Percentiles rank a stretch among this genome's conserved stretches.
These are phyloP conservation scores for Danio jaintianensis DNA, from an alignment of 2,797 vertebrate genomes.

Conservation along the genomic window DNA sequence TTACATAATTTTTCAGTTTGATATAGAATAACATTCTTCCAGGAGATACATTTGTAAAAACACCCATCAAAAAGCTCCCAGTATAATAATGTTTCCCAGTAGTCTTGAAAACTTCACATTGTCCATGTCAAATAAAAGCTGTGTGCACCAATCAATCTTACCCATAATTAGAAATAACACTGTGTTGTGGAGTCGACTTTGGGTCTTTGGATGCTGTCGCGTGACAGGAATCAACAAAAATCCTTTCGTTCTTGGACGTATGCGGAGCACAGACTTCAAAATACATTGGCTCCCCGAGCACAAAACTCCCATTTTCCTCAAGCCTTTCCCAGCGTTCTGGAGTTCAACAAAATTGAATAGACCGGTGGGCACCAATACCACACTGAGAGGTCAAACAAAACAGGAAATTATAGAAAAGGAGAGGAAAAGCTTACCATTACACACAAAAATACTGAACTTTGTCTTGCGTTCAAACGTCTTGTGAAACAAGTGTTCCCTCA, in stretches of 20 bases:
- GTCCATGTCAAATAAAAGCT: not conserved
- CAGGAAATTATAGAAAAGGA: not conserved
- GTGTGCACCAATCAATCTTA: conserved; percentile 30
- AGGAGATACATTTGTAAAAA: too few species aligned
- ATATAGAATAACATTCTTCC: too few species aligned
- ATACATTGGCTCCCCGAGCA: conserved; percentile 68
- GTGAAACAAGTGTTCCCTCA: conserved; percentile 59
- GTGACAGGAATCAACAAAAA: conserved; percentile 72
- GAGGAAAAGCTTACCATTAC: conserved; percentile 66
- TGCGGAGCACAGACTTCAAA: conserved; percentile 62
- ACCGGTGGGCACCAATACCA: not conserved
- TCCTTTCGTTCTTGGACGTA: conserved; percentile 60
- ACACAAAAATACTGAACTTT: conserved; percentile 68
- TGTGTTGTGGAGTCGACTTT: conserved; percentile 56
- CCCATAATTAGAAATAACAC: conserved; percentile 73
- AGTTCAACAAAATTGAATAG: conserved; percentile 17
- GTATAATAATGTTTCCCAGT: too few species aligned
- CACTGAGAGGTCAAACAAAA: conserved; percentile 1
- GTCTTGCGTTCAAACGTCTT: conserved; percentile 65
- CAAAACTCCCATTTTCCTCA: conserved; percentile 52
- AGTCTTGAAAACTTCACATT: too few species aligned
- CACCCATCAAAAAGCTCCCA: too few species aligned
- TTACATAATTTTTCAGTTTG: too few species aligned
- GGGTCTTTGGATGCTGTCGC: conserved; percentile 64
- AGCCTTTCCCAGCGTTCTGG: conserved; percentile 68